phyloP scores from a whole-genome alignment of 1,140 invertebrate species.

The Watersipora subatra region DNA sequence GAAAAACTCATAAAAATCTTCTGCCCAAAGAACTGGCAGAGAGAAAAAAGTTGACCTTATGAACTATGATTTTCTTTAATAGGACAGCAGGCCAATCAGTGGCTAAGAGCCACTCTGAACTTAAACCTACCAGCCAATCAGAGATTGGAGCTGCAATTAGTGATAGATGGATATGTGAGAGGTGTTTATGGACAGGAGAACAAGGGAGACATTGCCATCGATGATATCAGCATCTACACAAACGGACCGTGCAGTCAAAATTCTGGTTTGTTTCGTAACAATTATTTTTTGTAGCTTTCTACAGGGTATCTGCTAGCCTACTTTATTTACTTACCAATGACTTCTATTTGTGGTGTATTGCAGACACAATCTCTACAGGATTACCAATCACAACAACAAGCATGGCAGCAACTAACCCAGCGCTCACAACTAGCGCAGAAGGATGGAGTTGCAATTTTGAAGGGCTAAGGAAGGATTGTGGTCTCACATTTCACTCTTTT shows the following conservation, averaged over 20 bases:
- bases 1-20: too few species aligned
- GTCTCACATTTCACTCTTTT: background rate
- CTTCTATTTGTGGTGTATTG: too few species aligned
- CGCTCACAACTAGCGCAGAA: constrained; percentile 18
- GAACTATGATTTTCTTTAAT: too few species aligned
- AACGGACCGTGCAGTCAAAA: constrained; percentile 18
- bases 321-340: too few species aligned
- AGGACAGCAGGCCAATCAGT: background rate
- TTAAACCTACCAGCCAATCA: background rate
- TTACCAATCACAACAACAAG: too few species aligned
- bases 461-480: background rate
- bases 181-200: background rate
- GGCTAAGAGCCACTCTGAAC: background rate
- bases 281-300: too few species aligned
- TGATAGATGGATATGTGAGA: constrained; percentile 1
- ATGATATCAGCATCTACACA: constrained; percentile 15
- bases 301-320: too few species aligned
- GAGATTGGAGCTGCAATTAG: background rate
- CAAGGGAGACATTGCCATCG: constrained; percentile 13
- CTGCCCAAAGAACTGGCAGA: too few species aligned
- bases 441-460: background rate
- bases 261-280: constrained; percentile 21
- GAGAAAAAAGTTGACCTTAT: too few species aligned
- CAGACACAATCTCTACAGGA: too few species aligned
- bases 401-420: constrained; percentile 20